A percentile compares a stretch with the other conserved stretches of the same genome.
These are phyloP conservation scores for Rhadina sibilatrix DNA, from an alignment of 2,113 vertebrate genomes.

Conservation along the genomic window DNA sequence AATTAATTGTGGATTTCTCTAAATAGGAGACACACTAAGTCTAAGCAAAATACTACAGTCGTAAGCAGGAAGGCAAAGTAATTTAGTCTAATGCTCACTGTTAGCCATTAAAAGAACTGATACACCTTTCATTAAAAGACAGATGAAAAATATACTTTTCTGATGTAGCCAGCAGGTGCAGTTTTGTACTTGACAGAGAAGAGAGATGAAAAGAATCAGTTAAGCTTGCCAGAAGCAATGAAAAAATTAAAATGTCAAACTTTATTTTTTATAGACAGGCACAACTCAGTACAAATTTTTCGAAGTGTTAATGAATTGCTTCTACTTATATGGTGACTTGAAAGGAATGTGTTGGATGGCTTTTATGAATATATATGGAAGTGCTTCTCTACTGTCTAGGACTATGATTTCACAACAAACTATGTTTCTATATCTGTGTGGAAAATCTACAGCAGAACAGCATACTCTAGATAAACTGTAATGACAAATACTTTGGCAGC, in stretches of 20 bases:
- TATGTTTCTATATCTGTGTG: background rate
- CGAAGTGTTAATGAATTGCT: background rate
- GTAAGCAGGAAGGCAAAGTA: background rate
- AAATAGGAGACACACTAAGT: background rate
- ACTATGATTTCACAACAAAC: background rate
- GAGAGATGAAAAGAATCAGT: background rate
- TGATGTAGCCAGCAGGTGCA: background rate
- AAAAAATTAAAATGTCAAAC: constrained; percentile 16
- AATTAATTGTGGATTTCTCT: background rate
- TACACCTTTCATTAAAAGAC: background rate
- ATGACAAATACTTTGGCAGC: background rate
- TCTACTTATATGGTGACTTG: background rate
- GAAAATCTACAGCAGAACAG: background rate
- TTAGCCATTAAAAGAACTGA: background rate
- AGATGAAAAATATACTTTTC: background rate
- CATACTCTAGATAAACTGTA: background rate
- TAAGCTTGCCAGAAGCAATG: background rate
- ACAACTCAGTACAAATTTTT: background rate
- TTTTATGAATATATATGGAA: background rate
- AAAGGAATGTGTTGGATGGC: background rate
- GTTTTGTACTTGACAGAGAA: constrained; percentile 6
- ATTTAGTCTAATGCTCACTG: background rate
- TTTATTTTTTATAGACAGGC: background rate
- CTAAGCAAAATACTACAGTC: background rate
- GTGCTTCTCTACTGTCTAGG: background rate